Evolutionary conservation across 2,888 invertebrate species (phyloP).

Genomic region (Drosophila pseudotalamancana): DNA sequence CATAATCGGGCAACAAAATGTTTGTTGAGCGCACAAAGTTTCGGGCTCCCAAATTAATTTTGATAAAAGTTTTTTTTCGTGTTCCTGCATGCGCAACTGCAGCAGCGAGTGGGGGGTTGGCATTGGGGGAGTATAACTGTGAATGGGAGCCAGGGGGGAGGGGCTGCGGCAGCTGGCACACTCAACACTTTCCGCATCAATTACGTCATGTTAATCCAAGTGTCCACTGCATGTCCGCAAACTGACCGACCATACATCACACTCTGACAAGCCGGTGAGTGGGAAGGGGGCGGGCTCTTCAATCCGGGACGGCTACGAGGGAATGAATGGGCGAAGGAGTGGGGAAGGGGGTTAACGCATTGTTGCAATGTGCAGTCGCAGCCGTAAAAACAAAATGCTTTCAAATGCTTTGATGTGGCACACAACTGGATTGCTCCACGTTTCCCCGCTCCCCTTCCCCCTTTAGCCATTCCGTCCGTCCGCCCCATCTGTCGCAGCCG

Average conservation of each 20-base stretch:
- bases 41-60: conserved; percentile 52
- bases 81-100: background rate
- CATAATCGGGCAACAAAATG: no score
- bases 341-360: conserved; percentile 33
- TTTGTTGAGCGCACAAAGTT: background rate
- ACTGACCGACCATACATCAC: conserved; percentile 83
- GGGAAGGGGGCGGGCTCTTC: background rate
- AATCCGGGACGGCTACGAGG: background rate
- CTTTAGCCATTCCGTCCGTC: background rate
- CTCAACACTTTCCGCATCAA: conserved; percentile 81
- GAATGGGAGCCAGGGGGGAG: background rate
- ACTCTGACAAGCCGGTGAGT: conserved; percentile 35
- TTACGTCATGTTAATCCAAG: conserved; percentile 80
- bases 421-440: conserved; percentile 19
- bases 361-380: conserved; percentile 71
- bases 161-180: conserved; percentile 68
- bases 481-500: background rate
- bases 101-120: background rate
- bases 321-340: background rate
- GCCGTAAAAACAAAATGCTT: conserved; percentile 63
- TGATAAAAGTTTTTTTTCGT: conserved; percentile 37
- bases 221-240: conserved; percentile 83
- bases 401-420: conserved; percentile 73
- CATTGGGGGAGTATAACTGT: background rate
- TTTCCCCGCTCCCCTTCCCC: background rate